Conservation (phyloP, 2,888 invertebrate species). For the Flexamia atlantica region DNA sequence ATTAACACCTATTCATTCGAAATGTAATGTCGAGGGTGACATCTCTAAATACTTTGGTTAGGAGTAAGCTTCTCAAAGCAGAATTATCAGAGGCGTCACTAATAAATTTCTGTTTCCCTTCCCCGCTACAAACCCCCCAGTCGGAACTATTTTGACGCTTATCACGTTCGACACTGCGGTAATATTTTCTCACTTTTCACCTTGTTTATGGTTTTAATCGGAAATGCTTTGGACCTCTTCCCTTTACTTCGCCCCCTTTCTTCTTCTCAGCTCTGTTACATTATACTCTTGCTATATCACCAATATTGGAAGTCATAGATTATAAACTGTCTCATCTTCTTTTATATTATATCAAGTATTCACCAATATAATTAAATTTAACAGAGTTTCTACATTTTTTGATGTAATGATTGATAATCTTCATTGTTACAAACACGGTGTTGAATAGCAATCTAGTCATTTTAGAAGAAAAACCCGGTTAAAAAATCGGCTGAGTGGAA, state of each 20-base stretch:
- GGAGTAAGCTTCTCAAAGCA: background rate
- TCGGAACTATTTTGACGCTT: conserved; percentile 48
- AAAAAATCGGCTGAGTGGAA: too few species aligned
- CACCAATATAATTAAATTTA: too few species aligned
- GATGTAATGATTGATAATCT: too few species aligned
- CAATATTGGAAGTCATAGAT: background rate
- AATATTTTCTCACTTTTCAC: conserved; percentile 55
- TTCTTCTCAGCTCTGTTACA: background rate
- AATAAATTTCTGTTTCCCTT: conserved; percentile 32
- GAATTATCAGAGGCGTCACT: conserved; percentile 39
- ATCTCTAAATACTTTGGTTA: background rate
- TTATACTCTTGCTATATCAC: conserved; percentile 10
- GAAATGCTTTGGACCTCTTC: conserved; percentile 49
- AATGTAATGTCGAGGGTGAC: too few species aligned
- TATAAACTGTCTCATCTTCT: background rate
- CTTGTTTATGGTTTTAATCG: conserved; percentile 57
- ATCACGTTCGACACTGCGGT: conserved; percentile 55
- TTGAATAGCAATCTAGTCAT: too few species aligned
- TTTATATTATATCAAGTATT: background rate
- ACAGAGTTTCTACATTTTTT: too few species aligned
- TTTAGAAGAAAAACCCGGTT: too few species aligned
- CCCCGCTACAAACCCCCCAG: conserved; percentile 17
- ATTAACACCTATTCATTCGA: too few species aligned
- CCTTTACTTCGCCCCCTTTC: background rate
- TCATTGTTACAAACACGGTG: too few species aligned